phyloP scores from a whole-genome alignment of 2,113 vertebrate genomes.

The Pachypanchax playfairii region DNA sequence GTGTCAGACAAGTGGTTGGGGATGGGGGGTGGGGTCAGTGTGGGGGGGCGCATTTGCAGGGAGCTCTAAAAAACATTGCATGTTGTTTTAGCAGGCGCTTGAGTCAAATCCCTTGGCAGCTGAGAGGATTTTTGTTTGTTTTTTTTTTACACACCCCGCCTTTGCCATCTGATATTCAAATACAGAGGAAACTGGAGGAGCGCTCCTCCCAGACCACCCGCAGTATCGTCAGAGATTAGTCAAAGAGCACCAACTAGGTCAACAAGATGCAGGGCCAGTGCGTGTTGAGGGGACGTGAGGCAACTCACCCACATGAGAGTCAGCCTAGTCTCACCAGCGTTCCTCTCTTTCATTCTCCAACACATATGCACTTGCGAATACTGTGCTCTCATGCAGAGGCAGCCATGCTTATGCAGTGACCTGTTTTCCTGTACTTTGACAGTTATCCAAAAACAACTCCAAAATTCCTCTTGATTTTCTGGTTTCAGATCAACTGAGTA shows the following conservation, averaged over 20 bases:
- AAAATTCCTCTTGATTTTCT: slow-evolving; percentile 75
- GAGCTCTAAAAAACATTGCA: slow-evolving; percentile 63
- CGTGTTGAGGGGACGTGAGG: slow-evolving; percentile 52
- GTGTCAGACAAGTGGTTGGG: slow-evolving; percentile 59
- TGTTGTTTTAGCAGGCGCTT: slow-evolving; percentile 71
- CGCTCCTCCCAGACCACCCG: slow-evolving; percentile 78
- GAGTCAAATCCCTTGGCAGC: slow-evolving; percentile 76
- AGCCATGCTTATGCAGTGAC: slow-evolving; percentile 66
- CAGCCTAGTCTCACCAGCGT: slow-evolving; percentile 53
- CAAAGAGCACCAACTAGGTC: slow-evolving; percentile 83
- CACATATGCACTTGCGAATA: slow-evolving; percentile 4
- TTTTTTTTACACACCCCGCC: slow-evolving; percentile 57
- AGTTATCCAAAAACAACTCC: slow-evolving; percentile 76
- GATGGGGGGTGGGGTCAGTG: no score
- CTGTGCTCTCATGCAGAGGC: slow-evolving; percentile 31
- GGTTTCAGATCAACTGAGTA: slow-evolving; percentile 58
- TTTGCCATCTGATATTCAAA: slow-evolving; percentile 83
- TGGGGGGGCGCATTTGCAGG: no score
- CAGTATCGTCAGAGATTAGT: slow-evolving; percentile 78
- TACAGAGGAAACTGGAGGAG: slow-evolving; percentile 70
- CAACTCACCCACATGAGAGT: slow-evolving; percentile 66
- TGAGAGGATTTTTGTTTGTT: slow-evolving; percentile 50
- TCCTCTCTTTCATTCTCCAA: slow-evolving; percentile 10
- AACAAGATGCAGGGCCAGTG: slow-evolving; percentile 75
- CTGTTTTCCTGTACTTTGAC: slow-evolving; percentile 74